Conservation (phyloP, 2,797 vertebrate genomes). For the Sebastiscus tertius region DNA sequence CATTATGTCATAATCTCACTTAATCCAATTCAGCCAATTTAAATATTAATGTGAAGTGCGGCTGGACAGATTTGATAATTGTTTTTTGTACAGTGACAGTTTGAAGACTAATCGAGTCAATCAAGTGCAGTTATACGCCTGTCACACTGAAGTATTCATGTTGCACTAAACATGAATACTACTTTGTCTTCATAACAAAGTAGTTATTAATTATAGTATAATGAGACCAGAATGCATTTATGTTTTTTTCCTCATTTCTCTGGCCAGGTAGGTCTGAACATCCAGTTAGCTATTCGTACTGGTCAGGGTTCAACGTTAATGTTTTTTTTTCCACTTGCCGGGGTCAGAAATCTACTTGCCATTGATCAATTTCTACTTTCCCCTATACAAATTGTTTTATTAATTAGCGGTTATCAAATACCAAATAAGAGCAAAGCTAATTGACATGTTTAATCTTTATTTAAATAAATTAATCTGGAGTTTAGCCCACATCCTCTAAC, state of each 20-base stretch:
- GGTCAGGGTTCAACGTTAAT: neutral
- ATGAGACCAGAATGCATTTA: neutral
- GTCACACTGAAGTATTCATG: neutral
- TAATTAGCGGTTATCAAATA: no score
- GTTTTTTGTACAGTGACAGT: neutral
- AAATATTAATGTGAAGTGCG: constrained; percentile 17
- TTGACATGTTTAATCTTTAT: no score
- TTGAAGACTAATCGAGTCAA: neutral
- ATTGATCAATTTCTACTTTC: no score
- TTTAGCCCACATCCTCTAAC: no score
- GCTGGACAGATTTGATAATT: neutral
- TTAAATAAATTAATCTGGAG: no score
- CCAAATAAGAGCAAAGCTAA: no score
- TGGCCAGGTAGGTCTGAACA: neutral
- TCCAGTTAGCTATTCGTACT: neutral
- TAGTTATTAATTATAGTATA: neutral
- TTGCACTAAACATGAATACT: neutral
- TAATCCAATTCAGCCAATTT: neutral
- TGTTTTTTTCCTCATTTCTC: neutral
- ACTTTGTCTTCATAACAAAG: neutral
- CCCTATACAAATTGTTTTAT: no score
- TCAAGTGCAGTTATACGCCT: neutral
- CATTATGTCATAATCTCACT: constrained; percentile 22
- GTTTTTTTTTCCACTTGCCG: no score
- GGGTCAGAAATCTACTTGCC: no score